phyloP scores from a whole-genome alignment of 2,113 vertebrate genomes.

The rabbit (Oryctolagus cuniculus) region DNA sequence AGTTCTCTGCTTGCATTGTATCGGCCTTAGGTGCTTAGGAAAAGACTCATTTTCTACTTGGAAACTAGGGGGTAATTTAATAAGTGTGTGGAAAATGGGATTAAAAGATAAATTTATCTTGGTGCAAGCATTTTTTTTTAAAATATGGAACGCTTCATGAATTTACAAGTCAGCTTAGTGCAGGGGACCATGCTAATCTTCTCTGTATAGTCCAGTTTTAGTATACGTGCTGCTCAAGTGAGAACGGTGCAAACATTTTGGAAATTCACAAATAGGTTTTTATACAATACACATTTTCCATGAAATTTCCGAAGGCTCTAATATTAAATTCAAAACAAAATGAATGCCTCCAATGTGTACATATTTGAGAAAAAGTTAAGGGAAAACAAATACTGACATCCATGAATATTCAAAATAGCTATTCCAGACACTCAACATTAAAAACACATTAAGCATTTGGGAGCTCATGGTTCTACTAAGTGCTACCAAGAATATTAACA shows the following conservation, averaged over 20 bases:
- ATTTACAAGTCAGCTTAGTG: too few relatives aligned
- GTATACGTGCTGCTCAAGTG: too few relatives aligned
- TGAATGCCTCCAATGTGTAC: not conserved
- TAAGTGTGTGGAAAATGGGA: too few relatives aligned
- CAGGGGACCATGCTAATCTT: too few relatives aligned
- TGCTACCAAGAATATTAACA: not conserved
- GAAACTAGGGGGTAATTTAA: not conserved
- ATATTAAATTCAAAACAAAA: slow-evolving; percentile 18
- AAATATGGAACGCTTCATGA: too few relatives aligned
- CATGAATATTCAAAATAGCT: slow-evolving; percentile 41
- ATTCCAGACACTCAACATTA: slow-evolving; percentile 2
- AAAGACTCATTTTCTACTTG: not conserved
- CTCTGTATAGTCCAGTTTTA: too few relatives aligned
- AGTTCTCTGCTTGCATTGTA: not conserved
- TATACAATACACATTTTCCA: too few relatives aligned
- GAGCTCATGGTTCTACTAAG: not conserved
- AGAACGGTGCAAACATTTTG: too few relatives aligned
- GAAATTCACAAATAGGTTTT: too few relatives aligned
- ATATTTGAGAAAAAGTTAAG: not conserved
- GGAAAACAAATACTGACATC: not conserved
- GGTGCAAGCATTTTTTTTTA: too few relatives aligned
- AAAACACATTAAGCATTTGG: not conserved
- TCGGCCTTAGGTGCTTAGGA: not conserved
- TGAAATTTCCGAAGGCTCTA: too few relatives aligned
- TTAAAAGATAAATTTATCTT: too few relatives aligned